These are phyloP conservation scores for Menura novaehollandiae DNA, from an alignment of 2,113 vertebrate species.

Conservation along the genomic window DNA sequence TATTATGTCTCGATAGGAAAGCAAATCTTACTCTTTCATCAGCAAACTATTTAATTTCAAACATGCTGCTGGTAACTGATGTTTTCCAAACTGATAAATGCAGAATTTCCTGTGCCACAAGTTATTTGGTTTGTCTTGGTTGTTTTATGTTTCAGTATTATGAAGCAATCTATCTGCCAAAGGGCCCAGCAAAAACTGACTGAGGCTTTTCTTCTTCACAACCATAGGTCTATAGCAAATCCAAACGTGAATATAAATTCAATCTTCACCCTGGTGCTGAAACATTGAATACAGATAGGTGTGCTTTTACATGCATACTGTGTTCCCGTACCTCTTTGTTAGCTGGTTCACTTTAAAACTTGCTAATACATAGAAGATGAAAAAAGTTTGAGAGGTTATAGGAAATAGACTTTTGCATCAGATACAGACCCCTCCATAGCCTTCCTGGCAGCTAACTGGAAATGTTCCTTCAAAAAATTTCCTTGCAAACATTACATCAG, in stretches of 20 bases:
- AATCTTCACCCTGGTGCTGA: neutral
- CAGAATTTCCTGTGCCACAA: neutral
- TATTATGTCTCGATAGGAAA: neutral
- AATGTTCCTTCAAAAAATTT: neutral
- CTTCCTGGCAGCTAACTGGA: neutral
- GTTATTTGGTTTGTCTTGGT: neutral
- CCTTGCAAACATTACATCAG: neutral
- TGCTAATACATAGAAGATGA: neutral
- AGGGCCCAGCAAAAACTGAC: neutral
- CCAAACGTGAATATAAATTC: neutral
- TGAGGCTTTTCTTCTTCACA: neutral
- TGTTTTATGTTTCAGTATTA: neutral
- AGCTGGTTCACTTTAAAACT: neutral
- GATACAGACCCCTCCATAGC: neutral
- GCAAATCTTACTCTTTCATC: neutral
- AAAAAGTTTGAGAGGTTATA: neutral
- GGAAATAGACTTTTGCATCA: neutral
- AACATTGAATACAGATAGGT: neutral
- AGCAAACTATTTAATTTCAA: neutral
- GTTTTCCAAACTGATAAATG: neutral
- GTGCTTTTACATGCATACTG: neutral
- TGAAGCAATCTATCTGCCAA: neutral
- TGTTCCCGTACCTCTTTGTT: neutral
- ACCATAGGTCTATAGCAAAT: neutral
- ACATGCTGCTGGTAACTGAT: neutral